Evolutionary conservation across 2,888 invertebrate genomes (phyloP).

Genomic region (Enchytraeus crypticus): DNA sequence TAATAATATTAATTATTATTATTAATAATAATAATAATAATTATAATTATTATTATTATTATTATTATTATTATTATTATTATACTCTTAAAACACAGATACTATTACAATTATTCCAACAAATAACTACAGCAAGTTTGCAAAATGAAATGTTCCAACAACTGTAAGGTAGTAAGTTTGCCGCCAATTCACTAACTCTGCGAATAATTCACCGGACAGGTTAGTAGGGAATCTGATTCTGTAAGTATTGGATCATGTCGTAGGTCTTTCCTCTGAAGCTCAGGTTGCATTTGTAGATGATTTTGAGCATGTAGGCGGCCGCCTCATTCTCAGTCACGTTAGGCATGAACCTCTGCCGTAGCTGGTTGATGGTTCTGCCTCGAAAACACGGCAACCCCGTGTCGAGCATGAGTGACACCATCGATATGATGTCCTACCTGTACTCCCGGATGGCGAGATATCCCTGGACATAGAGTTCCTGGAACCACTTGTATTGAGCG

Average conservation of each 20-base stretch:
- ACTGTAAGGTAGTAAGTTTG: too few species aligned
- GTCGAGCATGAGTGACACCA: slow-evolving; percentile 96
- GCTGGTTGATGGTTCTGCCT: slow-evolving; percentile 89
- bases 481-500: slow-evolving; percentile 92
- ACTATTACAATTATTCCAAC: too few species aligned
- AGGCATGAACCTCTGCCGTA: slow-evolving; percentile 84
- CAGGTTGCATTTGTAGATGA: slow-evolving; percentile 86
- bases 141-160: too few species aligned
- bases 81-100: too few species aligned
- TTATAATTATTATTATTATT: too few species aligned
- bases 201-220: too few species aligned
- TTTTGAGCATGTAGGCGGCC: slow-evolving; percentile 82
- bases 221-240: slow-evolving; percentile 92
- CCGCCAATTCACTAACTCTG: too few species aligned
- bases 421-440: slow-evolving; percentile 88
- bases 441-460: slow-evolving; percentile 91
- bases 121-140: too few species aligned
- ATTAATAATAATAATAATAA: too few species aligned
- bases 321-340: slow-evolving; percentile 85
- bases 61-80: too few species aligned
- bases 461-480: slow-evolving; percentile 92
- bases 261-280: slow-evolving; percentile 94
- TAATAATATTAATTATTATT: too few species aligned
- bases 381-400: slow-evolving; percentile 97
- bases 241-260: slow-evolving; percentile 97